Evolutionary conservation across 2,888 invertebrate species (phyloP).

Genomic region (Parasteatoda lunata): DNA sequence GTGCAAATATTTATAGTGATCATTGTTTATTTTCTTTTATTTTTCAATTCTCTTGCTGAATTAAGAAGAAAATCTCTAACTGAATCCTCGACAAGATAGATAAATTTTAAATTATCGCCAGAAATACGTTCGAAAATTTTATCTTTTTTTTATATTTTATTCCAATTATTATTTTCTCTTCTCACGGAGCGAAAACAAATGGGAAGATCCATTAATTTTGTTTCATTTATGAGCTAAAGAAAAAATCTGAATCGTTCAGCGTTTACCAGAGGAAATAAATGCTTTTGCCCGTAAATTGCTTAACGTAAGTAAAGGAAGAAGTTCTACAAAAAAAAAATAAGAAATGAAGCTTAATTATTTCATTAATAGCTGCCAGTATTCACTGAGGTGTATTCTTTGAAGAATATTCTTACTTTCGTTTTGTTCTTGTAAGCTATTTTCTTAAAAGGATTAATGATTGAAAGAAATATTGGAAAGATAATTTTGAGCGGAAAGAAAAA

Average conservation of each 20-base stretch:
- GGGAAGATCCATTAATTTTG: neutral
- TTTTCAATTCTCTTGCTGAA: neutral
- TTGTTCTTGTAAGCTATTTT: too few species aligned
- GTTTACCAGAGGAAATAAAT: neutral
- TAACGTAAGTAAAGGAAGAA: neutral
- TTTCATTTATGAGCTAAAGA: neutral
- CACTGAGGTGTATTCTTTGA: too few species aligned
- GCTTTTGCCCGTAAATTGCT: neutral
- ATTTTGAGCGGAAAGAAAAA: too few species aligned
- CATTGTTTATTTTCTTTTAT: neutral
- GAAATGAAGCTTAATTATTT: neutral
- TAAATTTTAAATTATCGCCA: constrained; percentile 21
- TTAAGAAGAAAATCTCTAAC: constrained; percentile 5
- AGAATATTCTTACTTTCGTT: too few species aligned
- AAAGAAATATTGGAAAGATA: too few species aligned
- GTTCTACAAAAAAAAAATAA: neutral
- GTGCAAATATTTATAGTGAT: neutral
- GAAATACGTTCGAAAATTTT: constrained; percentile 6
- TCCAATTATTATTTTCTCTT: neutral
- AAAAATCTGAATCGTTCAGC: neutral
- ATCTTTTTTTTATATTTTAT: constrained; percentile 12
- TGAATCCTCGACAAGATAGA: neutral
- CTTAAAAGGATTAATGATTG: too few species aligned
- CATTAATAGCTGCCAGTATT: neutral
- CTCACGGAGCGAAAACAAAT: neutral